Evolutionary conservation across 2,113 vertebrate species (phyloP).

Genomic region (Tragulus kanchil): DNA sequence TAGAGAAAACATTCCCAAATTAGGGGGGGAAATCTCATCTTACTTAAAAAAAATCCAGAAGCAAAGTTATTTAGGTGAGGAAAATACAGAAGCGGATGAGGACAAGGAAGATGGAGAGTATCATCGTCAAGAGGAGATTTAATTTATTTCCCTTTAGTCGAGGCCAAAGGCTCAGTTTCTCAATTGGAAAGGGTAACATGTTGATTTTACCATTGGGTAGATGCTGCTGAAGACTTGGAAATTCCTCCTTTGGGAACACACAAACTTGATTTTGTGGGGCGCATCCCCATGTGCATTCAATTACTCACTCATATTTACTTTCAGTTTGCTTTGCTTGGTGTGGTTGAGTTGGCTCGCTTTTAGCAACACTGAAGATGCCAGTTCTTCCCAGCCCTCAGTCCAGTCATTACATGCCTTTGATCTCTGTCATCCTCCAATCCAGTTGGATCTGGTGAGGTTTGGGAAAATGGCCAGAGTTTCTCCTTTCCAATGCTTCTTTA

Average conservation of each 20-base stretch:
- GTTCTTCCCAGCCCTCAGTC: background rate
- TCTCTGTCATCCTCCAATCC: slow-evolving; percentile 34
- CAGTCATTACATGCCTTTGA: slow-evolving; percentile 52
- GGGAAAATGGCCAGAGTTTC: slow-evolving; percentile 70
- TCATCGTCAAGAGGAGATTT: background rate
- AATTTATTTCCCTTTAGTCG: slow-evolving; percentile 21
- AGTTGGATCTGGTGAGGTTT: slow-evolving; percentile 18
- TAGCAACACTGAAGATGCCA: slow-evolving; percentile 64
- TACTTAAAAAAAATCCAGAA: background rate
- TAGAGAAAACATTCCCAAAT: background rate
- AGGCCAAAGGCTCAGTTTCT: slow-evolving; percentile 10
- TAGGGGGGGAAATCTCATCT: background rate
- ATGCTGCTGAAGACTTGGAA: background rate
- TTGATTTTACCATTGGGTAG: slow-evolving; percentile 50
- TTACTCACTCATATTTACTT: slow-evolving; percentile 65
- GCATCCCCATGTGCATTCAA: background rate
- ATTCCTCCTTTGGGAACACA: background rate
- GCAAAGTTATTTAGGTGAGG: background rate
- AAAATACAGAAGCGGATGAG: rapidly evolving
- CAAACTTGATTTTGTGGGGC: background rate
- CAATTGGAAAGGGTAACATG: background rate
- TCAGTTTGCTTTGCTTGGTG: slow-evolving; percentile 59
- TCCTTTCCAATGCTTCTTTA: background rate
- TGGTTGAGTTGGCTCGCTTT: slow-evolving; percentile 43
- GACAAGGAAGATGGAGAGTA: no score